phyloP scores from a whole-genome alignment of 1,140 invertebrate species.

The Babylonia areolata region DNA sequence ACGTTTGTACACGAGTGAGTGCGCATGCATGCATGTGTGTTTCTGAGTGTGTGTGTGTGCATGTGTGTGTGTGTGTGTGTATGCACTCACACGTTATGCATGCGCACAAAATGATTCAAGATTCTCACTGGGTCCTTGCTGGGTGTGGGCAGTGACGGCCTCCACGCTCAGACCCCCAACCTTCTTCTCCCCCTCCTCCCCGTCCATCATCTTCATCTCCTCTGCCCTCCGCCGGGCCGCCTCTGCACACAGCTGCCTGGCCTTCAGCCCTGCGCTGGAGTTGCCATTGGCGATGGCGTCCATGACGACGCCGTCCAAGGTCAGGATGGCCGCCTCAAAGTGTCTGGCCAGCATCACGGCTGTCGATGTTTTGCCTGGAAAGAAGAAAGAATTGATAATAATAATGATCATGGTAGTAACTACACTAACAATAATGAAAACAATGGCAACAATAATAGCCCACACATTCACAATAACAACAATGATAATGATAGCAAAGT shows the following conservation, averaged over 20 bases:
- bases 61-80: neutral
- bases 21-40: neutral
- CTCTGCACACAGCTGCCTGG: slow-evolving; percentile 72
- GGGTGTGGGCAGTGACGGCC: slow-evolving; percentile 73
- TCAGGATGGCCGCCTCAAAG: slow-evolving; percentile 74
- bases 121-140: slow-evolving; percentile 51
- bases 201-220: slow-evolving; percentile 65
- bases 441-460: too few species aligned
- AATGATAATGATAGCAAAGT: too few species aligned
- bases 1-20: too few species aligned
- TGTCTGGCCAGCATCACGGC: slow-evolving; percentile 71
- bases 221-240: slow-evolving; percentile 70
- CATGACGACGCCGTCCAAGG: slow-evolving; percentile 71
- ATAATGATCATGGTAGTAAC: neutral
- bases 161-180: slow-evolving; percentile 74
- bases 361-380: slow-evolving; percentile 71
- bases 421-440: too few species aligned
- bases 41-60: neutral
- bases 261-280: slow-evolving; percentile 68
- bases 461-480: too few species aligned
- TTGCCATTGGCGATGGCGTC: slow-evolving; percentile 75
- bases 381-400: slow-evolving; percentile 16
- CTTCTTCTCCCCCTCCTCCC: slow-evolving; percentile 67
- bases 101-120: neutral
- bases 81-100: slow-evolving; percentile 12